Base-by-base conservation (phyloP, 2,888 invertebrate species). In the Machimus atricapillus region DNA sequence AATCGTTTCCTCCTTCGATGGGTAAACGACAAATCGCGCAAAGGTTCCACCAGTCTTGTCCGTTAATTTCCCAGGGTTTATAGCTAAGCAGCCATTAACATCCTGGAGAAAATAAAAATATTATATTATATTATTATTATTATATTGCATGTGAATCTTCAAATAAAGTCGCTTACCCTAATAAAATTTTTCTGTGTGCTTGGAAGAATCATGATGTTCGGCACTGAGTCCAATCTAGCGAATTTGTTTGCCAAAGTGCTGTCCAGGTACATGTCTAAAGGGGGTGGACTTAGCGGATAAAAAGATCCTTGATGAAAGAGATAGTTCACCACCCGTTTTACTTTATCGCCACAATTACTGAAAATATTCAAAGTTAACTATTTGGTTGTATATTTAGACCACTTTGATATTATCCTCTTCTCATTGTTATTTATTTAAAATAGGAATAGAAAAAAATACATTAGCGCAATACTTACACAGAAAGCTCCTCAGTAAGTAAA, bases 11-110 rank as follows among this genome's bases (percentile, higher is more conserved):
- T 90, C 90, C 56, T 91, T 91, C 88, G 91, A 91, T 85, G 92
- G 93, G 86, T 92, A 91, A 23, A 97, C 91, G 86, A 94, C 93
- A 0, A 97, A 91, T 37, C 96, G 94, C 0, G 96, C 96, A 93
- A 96, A 98, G 0, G 96, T 96, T 77, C 97, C 97, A 5, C 96
- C 96, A 37, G 94, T 94, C 14, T 93, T 92, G 43, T 97, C 97
- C 0, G 95, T 94, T 86, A 98, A 91, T 87, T 96, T 95, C 89
- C 97, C 98, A 0, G 98, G 98, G 93, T 98, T 98, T 27, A 98
- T 93, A 14, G 97, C 96, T 43, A 97, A 93, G 90, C 96, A 96
- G 1, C 95, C 96, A 90, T 95, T 94, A 27, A 97, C 94, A 89
- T 96, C 94, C 96, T 97, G 93, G 16, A 14, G 16, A 56, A 16